Base-by-base conservation (phyloP, 1,140 invertebrate species). In the Leucophenga varia region DNA sequence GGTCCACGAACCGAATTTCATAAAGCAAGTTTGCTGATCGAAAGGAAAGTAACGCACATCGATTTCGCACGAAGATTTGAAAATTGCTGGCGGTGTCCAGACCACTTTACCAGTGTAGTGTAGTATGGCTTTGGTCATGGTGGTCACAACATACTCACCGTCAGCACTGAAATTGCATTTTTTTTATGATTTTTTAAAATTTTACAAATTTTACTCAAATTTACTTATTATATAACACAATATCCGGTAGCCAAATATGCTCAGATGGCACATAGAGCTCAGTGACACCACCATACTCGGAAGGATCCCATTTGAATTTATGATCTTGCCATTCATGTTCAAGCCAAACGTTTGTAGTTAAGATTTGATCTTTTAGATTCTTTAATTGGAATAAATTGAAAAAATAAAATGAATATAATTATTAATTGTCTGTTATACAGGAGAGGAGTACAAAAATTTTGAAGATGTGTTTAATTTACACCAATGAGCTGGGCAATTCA, bases 211-310 rank as follows among this genome's bases (percentile, higher is more conserved):
- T 13, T 1, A 82, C 84, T 84, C 79, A n/a, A n/a, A n/a, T n/a
- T n/a, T n/a, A 93, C 90, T 97, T 97, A 80, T 97, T 97, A 75
- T 95, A 97, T n/a, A 97, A 82, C 12, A 97, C 92, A 59, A 96
- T 93, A 76, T 97, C 95, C 12, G 95, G 95, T 31, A 95, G 79
- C 92, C 92, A 95, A 64, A 95, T 93, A 72, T 93, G 90, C 77
- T 94, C 91, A 6, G 90, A 92, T 10, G 92, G 92, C 35, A 95
- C 91, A 75, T 94, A 93, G 30, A 95, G 81, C 75, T 94, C 91
- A 4, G 85, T 91, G 20, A 97, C 91, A 7, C 93, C 95, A 1
- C 95, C 95, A 74, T 98, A 98, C 69, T 97, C 93, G 32, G 82
- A 78, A 1, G 94, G 94, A 77, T 97, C 90, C 95, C 95, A 98